Conservation (phyloP, 1,140 invertebrate genomes). For the Pygmarrhopalites habei region DNA sequence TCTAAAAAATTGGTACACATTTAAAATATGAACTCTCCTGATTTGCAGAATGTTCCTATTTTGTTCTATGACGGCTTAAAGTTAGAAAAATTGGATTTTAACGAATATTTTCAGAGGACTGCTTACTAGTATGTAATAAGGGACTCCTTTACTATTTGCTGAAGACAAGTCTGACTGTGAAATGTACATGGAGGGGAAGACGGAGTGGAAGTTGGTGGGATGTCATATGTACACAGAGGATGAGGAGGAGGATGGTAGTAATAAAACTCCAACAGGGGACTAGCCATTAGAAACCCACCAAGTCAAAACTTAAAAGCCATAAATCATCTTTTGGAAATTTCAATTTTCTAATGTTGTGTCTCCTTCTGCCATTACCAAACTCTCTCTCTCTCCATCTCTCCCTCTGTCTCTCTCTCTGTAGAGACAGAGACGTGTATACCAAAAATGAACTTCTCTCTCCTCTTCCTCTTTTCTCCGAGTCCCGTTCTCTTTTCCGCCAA, state of each 20-base stretch:
- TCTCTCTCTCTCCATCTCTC: neutral
- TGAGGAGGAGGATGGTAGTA: neutral
- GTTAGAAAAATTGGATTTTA: too few relatives aligned
- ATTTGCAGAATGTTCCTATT: too few relatives aligned
- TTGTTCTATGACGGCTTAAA: too few relatives aligned
- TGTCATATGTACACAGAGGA: neutral
- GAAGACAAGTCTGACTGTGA: neutral
- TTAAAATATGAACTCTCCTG: too few relatives aligned
- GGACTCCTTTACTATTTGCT: neutral
- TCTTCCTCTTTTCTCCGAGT: neutral
- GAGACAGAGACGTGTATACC: too few relatives aligned
- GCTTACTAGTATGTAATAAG: neutral
- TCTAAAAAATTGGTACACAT: too few relatives aligned
- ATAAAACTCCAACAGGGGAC: constrained; percentile 18
- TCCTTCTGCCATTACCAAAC: neutral
- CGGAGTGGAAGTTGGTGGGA: neutral
- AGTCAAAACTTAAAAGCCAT: constrained; percentile 24
- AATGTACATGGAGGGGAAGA: neutral
- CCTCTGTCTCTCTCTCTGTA: too few relatives aligned
- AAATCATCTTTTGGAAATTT: constrained; percentile 23
- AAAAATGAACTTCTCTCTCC: neutral
- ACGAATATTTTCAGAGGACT: neutral
- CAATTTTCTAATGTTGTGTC: constrained; percentile 13
- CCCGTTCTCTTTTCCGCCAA: neutral
- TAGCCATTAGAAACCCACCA: constrained; percentile 21